Evolutionary conservation across 2,797 vertebrate genomes (phyloP).

Genomic region (Uromys caudimaculatus): DNA sequence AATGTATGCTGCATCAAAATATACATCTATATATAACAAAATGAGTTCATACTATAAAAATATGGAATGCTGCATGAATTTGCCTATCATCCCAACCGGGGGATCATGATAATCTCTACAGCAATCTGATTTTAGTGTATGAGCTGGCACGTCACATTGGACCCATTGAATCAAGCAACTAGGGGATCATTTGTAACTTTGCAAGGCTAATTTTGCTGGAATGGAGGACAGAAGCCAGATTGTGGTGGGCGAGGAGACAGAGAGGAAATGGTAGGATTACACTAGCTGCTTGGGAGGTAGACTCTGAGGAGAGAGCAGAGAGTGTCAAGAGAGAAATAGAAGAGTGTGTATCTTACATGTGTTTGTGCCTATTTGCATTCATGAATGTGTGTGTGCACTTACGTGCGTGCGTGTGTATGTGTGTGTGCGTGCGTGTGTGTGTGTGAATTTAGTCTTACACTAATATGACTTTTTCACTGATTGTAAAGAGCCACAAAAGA

Average conservation of each 20-base stretch:
- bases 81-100: slow-evolving; percentile 18
- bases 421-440: neutral
- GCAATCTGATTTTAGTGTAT: slow-evolving; percentile 56
- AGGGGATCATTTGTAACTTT: slow-evolving; percentile 31
- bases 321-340: neutral
- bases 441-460: neutral
- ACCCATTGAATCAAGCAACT: slow-evolving; percentile 30
- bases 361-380: neutral
- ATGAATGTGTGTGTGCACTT: neutral
- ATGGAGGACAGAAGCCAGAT: slow-evolving; percentile 46
- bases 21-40: slow-evolving; percentile 69
- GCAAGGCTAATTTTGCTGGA: slow-evolving; percentile 47
- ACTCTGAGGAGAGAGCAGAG: neutral
- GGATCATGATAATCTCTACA: slow-evolving; percentile 37
- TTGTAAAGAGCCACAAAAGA: neutral
- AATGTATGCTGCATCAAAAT: slow-evolving; percentile 69
- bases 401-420: neutral
- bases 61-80: slow-evolving; percentile 57
- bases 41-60: slow-evolving; percentile 70
- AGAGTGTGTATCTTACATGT: neutral
- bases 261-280: neutral
- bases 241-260: slow-evolving; percentile 26
- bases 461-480: neutral
- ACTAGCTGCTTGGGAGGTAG: neutral
- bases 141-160: neutral